Percentiles rank a stretch among this genome's conserved stretches.
Evolutionary conservation across 2,888 invertebrate species (phyloP).

Genomic region (Asteroscopus sphinx): DNA sequence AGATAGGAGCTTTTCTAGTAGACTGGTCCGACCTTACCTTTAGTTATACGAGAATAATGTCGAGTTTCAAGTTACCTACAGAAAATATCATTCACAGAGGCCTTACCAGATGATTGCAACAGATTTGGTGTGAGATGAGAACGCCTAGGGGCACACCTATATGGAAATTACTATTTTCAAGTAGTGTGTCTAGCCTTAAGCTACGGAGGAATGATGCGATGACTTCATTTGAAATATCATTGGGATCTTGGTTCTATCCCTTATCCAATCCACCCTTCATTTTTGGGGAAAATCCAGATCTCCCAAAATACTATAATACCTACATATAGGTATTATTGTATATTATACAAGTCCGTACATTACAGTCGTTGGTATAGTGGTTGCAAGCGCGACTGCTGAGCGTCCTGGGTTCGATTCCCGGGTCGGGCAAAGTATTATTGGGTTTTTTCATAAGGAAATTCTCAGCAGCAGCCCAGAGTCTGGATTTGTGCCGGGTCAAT

Average conservation of each 20-base stretch:
- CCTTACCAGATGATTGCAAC: conserved; percentile 14
- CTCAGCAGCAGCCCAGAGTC: too few relatives aligned
- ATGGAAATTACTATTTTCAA: not conserved
- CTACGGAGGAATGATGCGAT: not conserved
- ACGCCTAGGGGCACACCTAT: not conserved
- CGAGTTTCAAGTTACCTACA: not conserved
- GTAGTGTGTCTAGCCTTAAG: not conserved
- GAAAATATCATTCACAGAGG: not conserved
- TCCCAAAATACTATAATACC: too few relatives aligned
- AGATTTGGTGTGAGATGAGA: conserved; percentile 15
- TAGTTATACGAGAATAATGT: not conserved
- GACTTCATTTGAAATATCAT: conserved; percentile 13
- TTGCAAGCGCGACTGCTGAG: too few relatives aligned
- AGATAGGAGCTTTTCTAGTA: not conserved
- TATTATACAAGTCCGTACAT: too few relatives aligned
- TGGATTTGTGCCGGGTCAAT: too few relatives aligned
- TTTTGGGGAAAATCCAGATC: too few relatives aligned
- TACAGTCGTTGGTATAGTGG: too few relatives aligned
- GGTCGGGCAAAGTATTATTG: too few relatives aligned
- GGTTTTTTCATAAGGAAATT: too few relatives aligned
- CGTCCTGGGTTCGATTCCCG: too few relatives aligned
- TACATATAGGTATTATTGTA: too few relatives aligned
- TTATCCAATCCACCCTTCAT: too few relatives aligned
- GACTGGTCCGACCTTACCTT: conserved; percentile 4
- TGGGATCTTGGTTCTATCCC: conserved; percentile 18